These are phyloP conservation scores for Ptychoptera contaminata DNA, from an alignment of 2,888 invertebrate genomes.

Conservation along the genomic window DNA sequence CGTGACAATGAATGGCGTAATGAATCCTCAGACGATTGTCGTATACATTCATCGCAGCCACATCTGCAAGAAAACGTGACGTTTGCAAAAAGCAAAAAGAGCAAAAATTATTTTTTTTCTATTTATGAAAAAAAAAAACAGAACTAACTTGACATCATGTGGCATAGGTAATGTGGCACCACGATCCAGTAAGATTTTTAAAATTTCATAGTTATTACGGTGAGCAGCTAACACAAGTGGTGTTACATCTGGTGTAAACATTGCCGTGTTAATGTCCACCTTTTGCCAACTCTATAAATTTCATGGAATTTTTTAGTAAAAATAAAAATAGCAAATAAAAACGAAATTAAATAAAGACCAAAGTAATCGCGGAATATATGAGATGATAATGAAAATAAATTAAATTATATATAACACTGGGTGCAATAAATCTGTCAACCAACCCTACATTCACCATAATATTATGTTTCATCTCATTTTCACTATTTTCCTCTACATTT, in stretches of 20 bases:
- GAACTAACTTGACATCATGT: constrained; percentile 62
- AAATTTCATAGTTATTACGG: constrained; percentile 88
- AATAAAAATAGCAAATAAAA: too few species aligned
- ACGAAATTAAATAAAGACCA: too few species aligned
- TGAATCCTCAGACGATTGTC: constrained; percentile 54
- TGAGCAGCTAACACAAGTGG: constrained; percentile 87
- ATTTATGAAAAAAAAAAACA: neutral
- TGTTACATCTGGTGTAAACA: constrained; percentile 86
- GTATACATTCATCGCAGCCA: constrained; percentile 77
- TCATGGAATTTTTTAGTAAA: too few species aligned
- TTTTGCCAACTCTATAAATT: constrained; percentile 66
- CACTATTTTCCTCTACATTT: too few species aligned
- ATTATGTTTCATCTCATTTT: too few species aligned
- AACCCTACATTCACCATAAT: too few species aligned
- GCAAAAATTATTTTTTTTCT: too few species aligned
- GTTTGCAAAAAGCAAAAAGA: neutral
- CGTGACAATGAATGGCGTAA: constrained; percentile 73
- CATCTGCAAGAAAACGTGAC: constrained; percentile 35
- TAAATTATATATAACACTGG: too few species aligned
- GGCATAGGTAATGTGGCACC: constrained; percentile 85
- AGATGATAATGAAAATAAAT: too few species aligned
- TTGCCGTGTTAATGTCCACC: constrained; percentile 63
- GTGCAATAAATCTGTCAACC: too few species aligned
- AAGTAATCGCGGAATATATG: too few species aligned
- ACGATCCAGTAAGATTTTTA: constrained; percentile 81